Base-by-base conservation (phyloP, 2,113 vertebrate genomes). In the Misgurnus anguillicaudatus region DNA sequence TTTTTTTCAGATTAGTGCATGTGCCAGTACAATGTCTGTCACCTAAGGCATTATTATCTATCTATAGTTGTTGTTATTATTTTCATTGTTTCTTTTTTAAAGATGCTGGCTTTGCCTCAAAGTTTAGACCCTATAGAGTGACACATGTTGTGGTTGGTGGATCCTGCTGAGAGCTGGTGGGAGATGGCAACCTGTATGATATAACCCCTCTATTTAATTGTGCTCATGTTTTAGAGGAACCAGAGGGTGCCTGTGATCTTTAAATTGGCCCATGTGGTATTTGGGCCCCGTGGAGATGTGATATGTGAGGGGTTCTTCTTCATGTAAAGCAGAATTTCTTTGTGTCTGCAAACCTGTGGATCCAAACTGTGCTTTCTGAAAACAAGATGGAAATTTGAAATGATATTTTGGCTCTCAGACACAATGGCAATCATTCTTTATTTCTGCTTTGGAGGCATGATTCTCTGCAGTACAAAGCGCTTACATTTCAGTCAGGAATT, bases 201-300 rank as follows among this genome's bases (percentile, higher is more conserved):
- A 64, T 53, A 64, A 51, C 9, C 60, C 45, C 74, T 63, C 9
- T 13, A 24, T 14, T 36, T 62, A 3, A 31, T 64, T 53, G 24
- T 45, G 65, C 72, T 83, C 65, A 57, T 4, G 36, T 58, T 75
- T 73, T 69, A 47, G 60, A 78, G 81, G 74, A 51, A 41, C 74
- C 6, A 7, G 17, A 67, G 81, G 82, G 66, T n/a, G 48, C 41
- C 70, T 11, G 17, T 75, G 68, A 74, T 71, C 45, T 73, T 60
- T 19, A 68, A 69, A 68, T 74, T 3, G 51, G 21, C 42, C 31
- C 19, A 31, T 42, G 47, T 61, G 79, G n/a, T 6, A 14, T 11
- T 76, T 36, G 70, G 57, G 62, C 21, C 61, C 21, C 16, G 45
- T 60, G 57, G 24, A 71, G 66, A 63, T 7, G n/a, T 61, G 69